phyloP scores from a whole-genome alignment of 2,797 vertebrate genomes.

The Decapterus maruadsi region DNA sequence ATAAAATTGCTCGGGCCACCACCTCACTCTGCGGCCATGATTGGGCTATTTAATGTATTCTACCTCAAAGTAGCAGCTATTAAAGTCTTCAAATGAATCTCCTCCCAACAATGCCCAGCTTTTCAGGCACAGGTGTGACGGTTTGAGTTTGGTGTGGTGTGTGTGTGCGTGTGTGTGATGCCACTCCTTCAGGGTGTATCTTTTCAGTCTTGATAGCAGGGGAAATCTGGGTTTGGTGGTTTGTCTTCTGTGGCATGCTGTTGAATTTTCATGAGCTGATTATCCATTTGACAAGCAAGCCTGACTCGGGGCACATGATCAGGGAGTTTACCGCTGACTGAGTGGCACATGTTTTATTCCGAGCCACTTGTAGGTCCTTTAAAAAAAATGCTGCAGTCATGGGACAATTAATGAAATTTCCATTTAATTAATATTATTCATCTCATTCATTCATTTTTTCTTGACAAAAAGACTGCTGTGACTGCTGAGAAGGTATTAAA shows the following conservation, averaged over 20 bases:
- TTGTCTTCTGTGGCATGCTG: slow-evolving; percentile 33
- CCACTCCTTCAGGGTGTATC: slow-evolving; percentile 19
- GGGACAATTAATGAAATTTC: slow-evolving; percentile 1
- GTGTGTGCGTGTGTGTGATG: slow-evolving; percentile 12
- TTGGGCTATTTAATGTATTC: slow-evolving; percentile 79
- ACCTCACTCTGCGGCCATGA: slow-evolving; percentile 73
- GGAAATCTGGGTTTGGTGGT: slow-evolving; percentile 44
- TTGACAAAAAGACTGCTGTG: background rate
- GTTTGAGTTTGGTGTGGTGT: slow-evolving; percentile 7
- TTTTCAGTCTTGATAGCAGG: slow-evolving; percentile 22
- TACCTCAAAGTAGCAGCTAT: slow-evolving; percentile 75
- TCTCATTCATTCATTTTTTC: background rate
- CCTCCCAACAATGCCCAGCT: slow-evolving; percentile 64
- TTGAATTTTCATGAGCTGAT: slow-evolving; percentile 49
- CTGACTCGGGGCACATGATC: slow-evolving; percentile 46
- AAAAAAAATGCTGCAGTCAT: slow-evolving; percentile 8
- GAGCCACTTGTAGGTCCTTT: background rate
- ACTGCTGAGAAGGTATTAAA: slow-evolving; percentile 6
- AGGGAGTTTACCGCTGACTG: slow-evolving; percentile 17
- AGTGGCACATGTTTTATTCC: slow-evolving; percentile 7
- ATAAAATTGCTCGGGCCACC: slow-evolving; percentile 66
- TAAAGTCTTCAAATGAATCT: slow-evolving; percentile 74
- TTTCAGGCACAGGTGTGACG: slow-evolving; percentile 70
- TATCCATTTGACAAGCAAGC: slow-evolving; percentile 39
- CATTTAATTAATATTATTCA: background rate